Conservation (phyloP, 2,888 invertebrate genomes). For the Azorinus chamasolen region DNA sequence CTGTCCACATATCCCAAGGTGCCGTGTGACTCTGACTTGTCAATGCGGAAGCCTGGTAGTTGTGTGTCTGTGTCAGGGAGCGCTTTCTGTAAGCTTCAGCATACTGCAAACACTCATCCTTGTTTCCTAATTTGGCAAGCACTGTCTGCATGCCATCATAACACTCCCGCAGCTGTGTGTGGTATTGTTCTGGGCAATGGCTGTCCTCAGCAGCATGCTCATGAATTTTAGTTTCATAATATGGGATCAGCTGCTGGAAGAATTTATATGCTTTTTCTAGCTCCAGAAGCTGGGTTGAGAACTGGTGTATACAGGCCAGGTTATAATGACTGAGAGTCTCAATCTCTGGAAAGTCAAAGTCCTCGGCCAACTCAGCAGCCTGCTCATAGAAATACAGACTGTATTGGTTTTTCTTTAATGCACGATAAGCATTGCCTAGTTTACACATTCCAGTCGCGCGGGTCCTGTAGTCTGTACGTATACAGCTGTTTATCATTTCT, state of each 20-base stretch:
- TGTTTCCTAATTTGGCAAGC: slow-evolving; percentile 76
- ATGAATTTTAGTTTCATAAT: slow-evolving; percentile 75
- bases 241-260: slow-evolving; percentile 74
- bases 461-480: slow-evolving; percentile 68
- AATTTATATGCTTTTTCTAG: slow-evolving; percentile 79
- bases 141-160: slow-evolving; percentile 82
- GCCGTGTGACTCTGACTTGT: slow-evolving; percentile 60
- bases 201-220: slow-evolving; percentile 80
- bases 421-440: slow-evolving; percentile 78
- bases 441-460: slow-evolving; percentile 78
- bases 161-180: slow-evolving; percentile 77
- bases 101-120: slow-evolving; percentile 80
- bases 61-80: slow-evolving; percentile 72
- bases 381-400: slow-evolving; percentile 80
- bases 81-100: slow-evolving; percentile 79
- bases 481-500: slow-evolving; percentile 68
- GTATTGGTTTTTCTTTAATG: slow-evolving; percentile 75
- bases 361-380: slow-evolving; percentile 73
- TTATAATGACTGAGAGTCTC: slow-evolving; percentile 79
- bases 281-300: slow-evolving; percentile 79
- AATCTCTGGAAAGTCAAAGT: slow-evolving; percentile 75
- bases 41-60: slow-evolving; percentile 64
- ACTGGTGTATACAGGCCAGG: slow-evolving; percentile 80
- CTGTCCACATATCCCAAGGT: slow-evolving; percentile 73
- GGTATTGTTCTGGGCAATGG: slow-evolving; percentile 77